phyloP scores from a whole-genome alignment of 2,113 vertebrate species.

The Edolisoma coerulescens region DNA sequence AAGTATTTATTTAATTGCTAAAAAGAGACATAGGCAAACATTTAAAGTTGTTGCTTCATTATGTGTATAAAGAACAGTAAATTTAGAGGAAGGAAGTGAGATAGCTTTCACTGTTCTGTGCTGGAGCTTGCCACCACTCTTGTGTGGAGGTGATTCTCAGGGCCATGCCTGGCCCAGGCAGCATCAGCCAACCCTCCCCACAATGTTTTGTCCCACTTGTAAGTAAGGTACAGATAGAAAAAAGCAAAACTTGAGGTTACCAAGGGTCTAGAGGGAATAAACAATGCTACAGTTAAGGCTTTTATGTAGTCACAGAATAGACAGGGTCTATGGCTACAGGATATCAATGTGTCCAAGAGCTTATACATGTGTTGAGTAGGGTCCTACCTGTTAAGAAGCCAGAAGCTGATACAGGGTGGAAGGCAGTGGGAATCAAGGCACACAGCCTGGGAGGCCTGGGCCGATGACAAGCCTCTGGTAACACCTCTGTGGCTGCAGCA shows the following conservation, averaged over 20 bases:
- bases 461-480: neutral
- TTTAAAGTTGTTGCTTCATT: neutral
- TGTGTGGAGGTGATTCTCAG: neutral
- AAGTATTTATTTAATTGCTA: conserved; percentile 9
- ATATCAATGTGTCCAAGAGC: neutral
- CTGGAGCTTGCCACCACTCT: neutral
- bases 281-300: neutral
- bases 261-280: neutral
- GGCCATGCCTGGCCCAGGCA: neutral
- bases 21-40: neutral
- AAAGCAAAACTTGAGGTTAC: neutral
- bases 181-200: neutral
- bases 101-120: neutral
- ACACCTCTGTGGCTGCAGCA: neutral
- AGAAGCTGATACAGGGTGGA: neutral
- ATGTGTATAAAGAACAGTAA: neutral
- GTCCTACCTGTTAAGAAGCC: neutral
- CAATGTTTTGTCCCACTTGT: neutral
- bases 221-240: neutral
- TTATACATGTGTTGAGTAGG: accelerated
- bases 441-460: neutral
- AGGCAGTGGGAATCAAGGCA: neutral
- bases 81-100: neutral
- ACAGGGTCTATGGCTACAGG: neutral
- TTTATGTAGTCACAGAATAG: neutral